phyloP scores from a whole-genome alignment of 2,888 invertebrate species.

The Calameuta pallipes region DNA sequence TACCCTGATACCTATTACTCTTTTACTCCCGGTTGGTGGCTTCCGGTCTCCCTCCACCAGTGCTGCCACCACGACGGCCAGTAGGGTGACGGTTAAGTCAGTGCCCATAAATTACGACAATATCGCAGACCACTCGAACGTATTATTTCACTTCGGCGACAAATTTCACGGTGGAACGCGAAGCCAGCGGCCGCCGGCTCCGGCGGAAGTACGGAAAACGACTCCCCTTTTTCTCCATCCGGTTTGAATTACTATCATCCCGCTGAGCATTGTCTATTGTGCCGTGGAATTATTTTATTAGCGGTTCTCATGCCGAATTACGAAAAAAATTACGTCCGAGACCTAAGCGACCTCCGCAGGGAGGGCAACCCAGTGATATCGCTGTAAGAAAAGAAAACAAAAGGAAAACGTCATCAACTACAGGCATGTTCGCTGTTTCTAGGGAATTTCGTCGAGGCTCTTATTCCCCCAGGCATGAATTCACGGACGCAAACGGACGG shows the following conservation, averaged over 20 bases:
- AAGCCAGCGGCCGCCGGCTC: slow-evolving; percentile 25
- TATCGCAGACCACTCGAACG: slow-evolving; percentile 27
- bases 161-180: slow-evolving; percentile 40
- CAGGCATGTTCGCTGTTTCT: background rate
- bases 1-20: background rate
- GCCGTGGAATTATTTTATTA: slow-evolving; percentile 64
- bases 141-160: slow-evolving; percentile 51
- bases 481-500: background rate
- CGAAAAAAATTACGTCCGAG: background rate
- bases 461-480: background rate
- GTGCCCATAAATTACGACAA: slow-evolving; percentile 37
- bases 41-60: background rate
- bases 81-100: background rate
- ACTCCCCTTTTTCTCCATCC: slow-evolving; percentile 47
- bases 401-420: background rate
- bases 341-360: background rate
- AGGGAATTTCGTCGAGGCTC: background rate
- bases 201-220: slow-evolving; percentile 59
- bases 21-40: background rate
- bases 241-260: slow-evolving; percentile 63
- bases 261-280: slow-evolving; percentile 62
- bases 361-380: background rate
- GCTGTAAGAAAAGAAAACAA: background rate
- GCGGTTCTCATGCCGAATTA: slow-evolving; percentile 37
- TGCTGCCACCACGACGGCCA: background rate